These are phyloP conservation scores for Epinephelus fuscoguttatus DNA, from an alignment of 2,113 vertebrate genomes.

Conservation along the genomic window DNA sequence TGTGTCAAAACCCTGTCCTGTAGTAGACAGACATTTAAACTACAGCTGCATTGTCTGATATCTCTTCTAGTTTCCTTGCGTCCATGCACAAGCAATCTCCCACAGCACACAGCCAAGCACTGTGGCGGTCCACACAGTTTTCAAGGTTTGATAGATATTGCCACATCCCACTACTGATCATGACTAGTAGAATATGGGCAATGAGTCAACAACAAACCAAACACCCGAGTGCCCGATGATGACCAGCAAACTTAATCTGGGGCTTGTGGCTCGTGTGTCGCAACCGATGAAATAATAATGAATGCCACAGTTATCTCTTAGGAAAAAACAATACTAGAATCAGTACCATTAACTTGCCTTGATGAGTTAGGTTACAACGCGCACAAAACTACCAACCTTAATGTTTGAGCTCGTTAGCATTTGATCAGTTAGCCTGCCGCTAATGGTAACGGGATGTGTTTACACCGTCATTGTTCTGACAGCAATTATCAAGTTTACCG, in stretches of 20 bases:
- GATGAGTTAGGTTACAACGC: not conserved
- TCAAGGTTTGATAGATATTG: not conserved
- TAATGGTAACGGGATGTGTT: conserved; percentile 50
- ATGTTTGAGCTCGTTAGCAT: not conserved
- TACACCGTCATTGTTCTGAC: conserved; percentile 45
- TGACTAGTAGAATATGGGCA: not conserved
- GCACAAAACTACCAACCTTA: no score
- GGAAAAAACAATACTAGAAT: not conserved
- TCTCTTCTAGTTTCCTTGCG: not conserved
- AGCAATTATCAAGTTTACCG: conserved; percentile 1
- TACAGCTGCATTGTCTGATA: not conserved
- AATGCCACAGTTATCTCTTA: not conserved
- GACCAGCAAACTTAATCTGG: conserved; percentile 20
- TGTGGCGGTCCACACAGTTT: no score
- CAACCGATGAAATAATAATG: conserved; percentile 13
- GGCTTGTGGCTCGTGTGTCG: conserved; percentile 4
- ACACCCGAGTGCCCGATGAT: not conserved
- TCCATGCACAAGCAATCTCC: not conserved
- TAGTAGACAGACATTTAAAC: not conserved
- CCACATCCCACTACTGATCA: not conserved
- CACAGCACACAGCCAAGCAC: not conserved
- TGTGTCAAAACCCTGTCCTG: not conserved
- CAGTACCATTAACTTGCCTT: not conserved
- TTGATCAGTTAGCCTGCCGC: conserved; percentile 24
- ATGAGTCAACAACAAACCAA: not conserved